Base-by-base conservation (phyloP, 1,140 invertebrate species). In the Hylaeus volcanicus region DNA sequence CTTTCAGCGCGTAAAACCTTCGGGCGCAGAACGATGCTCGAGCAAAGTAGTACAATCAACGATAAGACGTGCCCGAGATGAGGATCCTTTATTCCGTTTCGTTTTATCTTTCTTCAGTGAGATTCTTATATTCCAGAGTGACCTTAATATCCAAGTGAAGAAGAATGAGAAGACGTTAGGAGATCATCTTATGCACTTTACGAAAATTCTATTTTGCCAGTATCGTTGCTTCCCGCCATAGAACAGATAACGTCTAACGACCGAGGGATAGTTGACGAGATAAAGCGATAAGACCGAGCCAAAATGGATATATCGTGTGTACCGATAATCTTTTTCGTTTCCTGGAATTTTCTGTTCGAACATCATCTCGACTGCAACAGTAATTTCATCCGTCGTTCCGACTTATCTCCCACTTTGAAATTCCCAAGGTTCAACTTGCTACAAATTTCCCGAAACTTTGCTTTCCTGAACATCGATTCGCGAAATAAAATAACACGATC, bases 101-200 rank as follows among this genome's bases (percentile, higher is more conserved):
- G 60, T 73, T 79, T 74, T 74, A 73, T 79, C 71, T 37, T 65
- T 45, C 41, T 5, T 51, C 37, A 3, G 51, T 9, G 61, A 74
- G 77, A 73, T 73, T 74, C 71, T 74, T 79, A 79, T 74, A 79
- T 79, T 79, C 26, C 70, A 11, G 53, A 65, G 77, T 79, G 61
- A 74, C 77, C 77, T 79, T 79, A 75, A 80, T 75, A 80, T 74
- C 79, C 73, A 9, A 48, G 64, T n/a, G 70, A 65, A 66, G 71
- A 79, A 79, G 76, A 79, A 79, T n/a, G 65, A 15, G 43, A 8
- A 41, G 55, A 77, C 45, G 74, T 79, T 79, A 63, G 76, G 60
- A 73, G 76, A 73, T 73, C 77, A 74, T 63, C 71, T 74, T 63
- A 71, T 74, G 63, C 70, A 56, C 77, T 73, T 73, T 58, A 53